Percentiles rank a stretch among this genome's conserved stretches.
Conservation (phyloP, 2,888 invertebrate genomes). For the Acanthosepion pharaonis region DNA sequence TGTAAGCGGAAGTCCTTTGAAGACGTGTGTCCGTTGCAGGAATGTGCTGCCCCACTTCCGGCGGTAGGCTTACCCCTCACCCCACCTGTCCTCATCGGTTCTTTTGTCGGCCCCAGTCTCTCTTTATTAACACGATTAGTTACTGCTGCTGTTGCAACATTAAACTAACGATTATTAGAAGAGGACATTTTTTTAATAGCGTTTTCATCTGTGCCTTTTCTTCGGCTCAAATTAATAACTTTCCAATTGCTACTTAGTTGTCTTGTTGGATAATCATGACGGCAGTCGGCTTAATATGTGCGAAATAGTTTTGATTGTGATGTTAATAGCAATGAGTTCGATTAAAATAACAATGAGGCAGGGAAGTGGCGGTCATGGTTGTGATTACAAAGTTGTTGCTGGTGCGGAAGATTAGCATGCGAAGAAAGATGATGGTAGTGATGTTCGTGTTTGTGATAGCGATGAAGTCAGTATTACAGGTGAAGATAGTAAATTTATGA, state of each 20-base stretch:
- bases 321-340: neutral
- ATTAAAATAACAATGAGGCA: neutral
- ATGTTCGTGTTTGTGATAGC: too few species aligned
- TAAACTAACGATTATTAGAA: conserved; percentile 12
- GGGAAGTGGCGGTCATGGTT: neutral
- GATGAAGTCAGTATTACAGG: too few species aligned
- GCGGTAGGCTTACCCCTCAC: neutral
- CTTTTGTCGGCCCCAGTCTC: neutral
- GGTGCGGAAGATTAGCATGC: neutral
- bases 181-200: conserved; percentile 3
- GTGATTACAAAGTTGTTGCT: neutral
- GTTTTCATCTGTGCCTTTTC: neutral
- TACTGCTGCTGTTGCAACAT: neutral
- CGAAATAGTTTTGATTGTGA: neutral
- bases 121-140: conserved; percentile 33
- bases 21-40: neutral
- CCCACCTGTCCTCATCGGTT: neutral
- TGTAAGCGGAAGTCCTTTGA: conserved; percentile 12
- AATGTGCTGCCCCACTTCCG: neutral
- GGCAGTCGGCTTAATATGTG: neutral
- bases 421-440: too few species aligned
- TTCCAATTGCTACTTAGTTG: neutral
- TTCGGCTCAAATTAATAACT: neutral
- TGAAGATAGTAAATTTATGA: too few species aligned
- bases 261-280: neutral